Percentiles rank a stretch among this genome's conserved stretches.
phyloP scores from a whole-genome alignment of 2,888 invertebrate species.

The Agrotis puta region DNA sequence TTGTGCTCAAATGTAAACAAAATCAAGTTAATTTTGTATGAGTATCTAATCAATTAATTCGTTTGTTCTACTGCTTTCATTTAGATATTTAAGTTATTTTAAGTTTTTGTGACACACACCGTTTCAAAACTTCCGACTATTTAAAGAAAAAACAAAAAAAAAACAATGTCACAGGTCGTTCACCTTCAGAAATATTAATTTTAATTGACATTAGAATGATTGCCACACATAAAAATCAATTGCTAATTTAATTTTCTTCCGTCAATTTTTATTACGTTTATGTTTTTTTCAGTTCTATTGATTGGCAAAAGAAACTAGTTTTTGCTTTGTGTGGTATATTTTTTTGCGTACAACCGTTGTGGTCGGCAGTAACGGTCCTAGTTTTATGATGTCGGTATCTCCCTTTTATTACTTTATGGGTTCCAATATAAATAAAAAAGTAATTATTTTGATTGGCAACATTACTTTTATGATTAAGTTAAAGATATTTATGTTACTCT shows the following conservation, averaged over 20 bases:
- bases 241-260: constrained; percentile 46
- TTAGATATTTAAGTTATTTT: constrained; percentile 5
- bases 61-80: constrained; percentile 9
- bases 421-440: constrained; percentile 24
- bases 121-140: constrained; percentile 3
- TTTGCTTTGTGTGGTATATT: constrained; percentile 38
- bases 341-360: constrained; percentile 55
- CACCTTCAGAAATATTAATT: constrained; percentile 32
- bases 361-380: constrained; percentile 62
- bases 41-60: no score
- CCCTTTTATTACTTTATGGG: constrained; percentile 46
- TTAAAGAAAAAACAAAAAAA: constrained; percentile 2
- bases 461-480: constrained; percentile 14
- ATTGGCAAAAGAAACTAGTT: constrained; percentile 44
- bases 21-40: constrained; percentile 7
- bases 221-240: constrained; percentile 28
- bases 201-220: constrained; percentile 35
- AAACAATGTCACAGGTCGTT: constrained; percentile 25
- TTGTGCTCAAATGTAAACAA: constrained; percentile 24
- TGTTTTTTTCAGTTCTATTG: constrained; percentile 23
- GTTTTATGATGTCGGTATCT: constrained; percentile 39
- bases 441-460: constrained; percentile 25
- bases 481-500: neutral
- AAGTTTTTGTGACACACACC: constrained; percentile 32
- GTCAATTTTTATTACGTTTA: constrained; percentile 15